Base-by-base conservation (phyloP, 1,140 invertebrate genomes). In the Sycophaga agraensis region DNA sequence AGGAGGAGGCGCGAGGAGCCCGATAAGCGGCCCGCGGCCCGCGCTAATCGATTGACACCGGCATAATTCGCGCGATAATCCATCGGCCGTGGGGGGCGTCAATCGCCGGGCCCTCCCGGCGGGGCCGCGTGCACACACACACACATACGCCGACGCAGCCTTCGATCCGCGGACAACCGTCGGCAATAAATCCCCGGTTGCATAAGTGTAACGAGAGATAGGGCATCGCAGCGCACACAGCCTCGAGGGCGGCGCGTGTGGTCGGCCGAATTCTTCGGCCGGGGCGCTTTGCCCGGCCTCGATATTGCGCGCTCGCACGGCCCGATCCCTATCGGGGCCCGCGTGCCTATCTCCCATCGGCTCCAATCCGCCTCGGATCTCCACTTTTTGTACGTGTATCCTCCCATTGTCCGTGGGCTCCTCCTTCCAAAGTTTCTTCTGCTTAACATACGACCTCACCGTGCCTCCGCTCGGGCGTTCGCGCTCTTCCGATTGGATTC, bases 201-300 rank as follows among this genome's bases (percentile, higher is more conserved):
- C 79, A 79, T 81, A 81, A 81, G 77, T 80, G 77, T 79, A 80
- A 79, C 76, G 73, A 79, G 77, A 79, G 79, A 81, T 81, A 80
- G 64, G 69, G 69, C 73, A 79, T 81, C 79, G 77, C 73, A 79
- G 78, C 77, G 76, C 76, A 80, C 68, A 81, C 74, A 79, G 76
- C 76, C 77, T 73, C 55, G 55, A 58, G 61, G 69, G 66, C 76
- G 37, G n/a, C 4, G 26, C 11, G 17, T 16, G 6, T 31, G n/a
- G 26, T 12, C 26, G 28, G n/a, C 34, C 2, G n/a, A n/a, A n/a
- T n/a, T n/a, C n/a, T n/a, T n/a, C n/a, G n/a, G n/a, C n/a, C n/a
- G n/a, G n/a, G n/a, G n/a, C n/a, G n/a, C n/a, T n/a, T n/a, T n/a
- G n/a, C n/a, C n/a, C n/a, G n/a, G n/a, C n/a, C n/a, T n/a, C n/a